Conservation (phyloP, 1,140 invertebrate species). For the Neelides sp. region DNA sequence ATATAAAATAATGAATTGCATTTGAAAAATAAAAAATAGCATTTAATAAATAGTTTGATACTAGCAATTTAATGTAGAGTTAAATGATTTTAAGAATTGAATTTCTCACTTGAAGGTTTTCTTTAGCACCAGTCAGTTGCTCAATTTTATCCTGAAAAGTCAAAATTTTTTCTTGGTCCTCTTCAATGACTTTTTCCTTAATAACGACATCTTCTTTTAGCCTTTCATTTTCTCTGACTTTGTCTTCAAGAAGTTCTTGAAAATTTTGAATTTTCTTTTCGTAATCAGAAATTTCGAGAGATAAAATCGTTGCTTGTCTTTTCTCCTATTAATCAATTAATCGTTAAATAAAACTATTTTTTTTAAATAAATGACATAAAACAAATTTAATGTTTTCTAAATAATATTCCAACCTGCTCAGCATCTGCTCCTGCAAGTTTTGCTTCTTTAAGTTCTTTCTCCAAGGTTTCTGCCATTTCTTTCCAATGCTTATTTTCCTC, state of each 20-base stretch:
- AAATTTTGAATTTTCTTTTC: constrained; percentile 26
- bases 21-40: too few species aligned
- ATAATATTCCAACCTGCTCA: too few species aligned
- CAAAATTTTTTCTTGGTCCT: constrained; percentile 11
- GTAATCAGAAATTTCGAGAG: constrained; percentile 29
- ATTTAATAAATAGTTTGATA: too few species aligned
- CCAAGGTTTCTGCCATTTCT: constrained; percentile 15
- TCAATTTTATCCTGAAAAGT: constrained; percentile 4
- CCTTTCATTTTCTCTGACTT: constrained; percentile 11
- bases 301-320: constrained; percentile 24
- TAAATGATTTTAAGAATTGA: too few species aligned
- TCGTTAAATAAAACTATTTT: neutral
- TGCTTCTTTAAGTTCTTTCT: constrained; percentile 25
- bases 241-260: constrained; percentile 13
- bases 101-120: constrained; percentile 18
- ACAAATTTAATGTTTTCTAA: neutral
- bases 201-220: neutral
- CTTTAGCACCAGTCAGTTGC: constrained; percentile 11
- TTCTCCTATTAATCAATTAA: constrained; percentile 23
- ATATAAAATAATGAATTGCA: neutral
- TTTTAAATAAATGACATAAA: neutral
- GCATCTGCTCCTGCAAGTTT: constrained; percentile 19
- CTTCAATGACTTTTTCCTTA: constrained; percentile 10
- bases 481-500: constrained; percentile 11
- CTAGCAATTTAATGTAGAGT: too few species aligned